Conservation (phyloP, 1,140 invertebrate genomes). For the Caenorhabditis elegans region WBcel235 BX284604.4:11119001-11119500, state of each 20-base stretch:
- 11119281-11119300: neutral
- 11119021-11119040: too few species aligned
- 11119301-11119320: slow-evolving; percentile 5
- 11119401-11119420: slow-evolving; percentile 8
- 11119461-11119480: neutral
- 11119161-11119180: slow-evolving; percentile 1
- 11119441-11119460: slow-evolving; percentile 4
- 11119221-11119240: slow-evolving; percentile 18
- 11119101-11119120: too few species aligned
- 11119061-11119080: too few species aligned
- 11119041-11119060: too few species aligned
- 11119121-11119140: neutral
- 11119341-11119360: neutral
- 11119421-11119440: neutral
- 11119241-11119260: neutral
- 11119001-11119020: too few species aligned
- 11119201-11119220: neutral
- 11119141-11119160: neutral
- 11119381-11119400: slow-evolving; percentile 7
- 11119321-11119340: neutral
- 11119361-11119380: slow-evolving; percentile 1
- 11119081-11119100: too few species aligned
- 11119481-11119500: slow-evolving; percentile 4
- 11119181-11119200: neutral
- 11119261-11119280: neutral